A percentile compares a stretch with the other conserved stretches of the same genome.
Evolutionary conservation across 2,797 vertebrate species (phyloP).

Genomic region (Carcharodon carcharias): DNA sequence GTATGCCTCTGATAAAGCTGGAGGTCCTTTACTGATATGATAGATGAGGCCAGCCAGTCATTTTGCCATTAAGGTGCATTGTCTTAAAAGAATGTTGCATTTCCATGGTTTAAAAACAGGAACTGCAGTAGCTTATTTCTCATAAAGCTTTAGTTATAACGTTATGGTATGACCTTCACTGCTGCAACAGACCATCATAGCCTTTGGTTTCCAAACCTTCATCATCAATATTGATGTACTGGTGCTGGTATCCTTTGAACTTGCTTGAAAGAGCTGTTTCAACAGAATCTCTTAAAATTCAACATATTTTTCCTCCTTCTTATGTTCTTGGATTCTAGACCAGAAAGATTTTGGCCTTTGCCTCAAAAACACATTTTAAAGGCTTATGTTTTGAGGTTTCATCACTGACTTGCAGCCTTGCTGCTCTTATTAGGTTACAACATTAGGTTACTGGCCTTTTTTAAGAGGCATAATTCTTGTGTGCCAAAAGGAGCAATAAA

Average conservation of each 20-base stretch:
- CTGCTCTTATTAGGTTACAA: background rate
- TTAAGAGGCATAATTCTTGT: background rate
- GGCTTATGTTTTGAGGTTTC: background rate
- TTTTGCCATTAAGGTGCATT: background rate
- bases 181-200: background rate
- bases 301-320: background rate
- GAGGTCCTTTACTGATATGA: background rate
- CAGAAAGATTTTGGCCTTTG: background rate
- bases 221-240: background rate
- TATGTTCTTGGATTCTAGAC: background rate
- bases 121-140: background rate
- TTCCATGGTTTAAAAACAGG: background rate
- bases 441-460: background rate
- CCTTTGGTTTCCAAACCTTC: background rate
- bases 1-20: background rate
- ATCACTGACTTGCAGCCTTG: background rate
- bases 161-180: background rate
- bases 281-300: background rate
- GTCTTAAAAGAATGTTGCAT: background rate
- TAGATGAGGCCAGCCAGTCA: background rate
- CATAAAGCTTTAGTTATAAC: background rate
- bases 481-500: background rate
- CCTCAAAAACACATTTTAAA: background rate
- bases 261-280: background rate
- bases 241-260: background rate